phyloP scores from a whole-genome alignment of 2,797 vertebrate genomes.

The Lepilemur septentrionalis region DNA sequence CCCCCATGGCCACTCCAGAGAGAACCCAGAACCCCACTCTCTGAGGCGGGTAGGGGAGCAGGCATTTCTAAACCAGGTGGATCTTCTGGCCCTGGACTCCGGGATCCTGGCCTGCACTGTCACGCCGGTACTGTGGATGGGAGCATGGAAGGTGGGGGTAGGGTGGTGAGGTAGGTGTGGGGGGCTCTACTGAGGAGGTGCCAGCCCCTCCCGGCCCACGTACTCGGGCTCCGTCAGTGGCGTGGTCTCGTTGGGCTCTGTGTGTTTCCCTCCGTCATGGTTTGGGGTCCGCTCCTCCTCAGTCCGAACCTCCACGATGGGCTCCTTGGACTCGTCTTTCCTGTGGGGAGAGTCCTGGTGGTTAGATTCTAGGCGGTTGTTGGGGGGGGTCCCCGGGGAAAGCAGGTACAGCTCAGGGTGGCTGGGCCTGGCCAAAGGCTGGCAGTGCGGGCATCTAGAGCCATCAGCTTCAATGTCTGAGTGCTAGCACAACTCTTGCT shows the following conservation, averaged over 20 bases:
- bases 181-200: neutral
- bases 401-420: neutral
- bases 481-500: neutral
- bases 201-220: constrained; percentile 63
- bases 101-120: neutral
- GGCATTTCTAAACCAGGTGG: neutral
- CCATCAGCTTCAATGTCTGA: neutral
- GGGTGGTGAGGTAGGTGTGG: neutral
- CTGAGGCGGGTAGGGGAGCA: neutral
- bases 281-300: constrained; percentile 97
- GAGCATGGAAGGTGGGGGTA: neutral
- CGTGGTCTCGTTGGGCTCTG: constrained; percentile 97
- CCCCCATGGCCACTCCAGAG: neutral
- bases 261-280: constrained; percentile 95
- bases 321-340: constrained; percentile 98
- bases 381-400: neutral
- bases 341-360: constrained; percentile 83
- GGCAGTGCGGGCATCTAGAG: neutral
- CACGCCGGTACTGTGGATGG: neutral
- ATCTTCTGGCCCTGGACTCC: neutral
- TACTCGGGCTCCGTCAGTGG: constrained; percentile 98
- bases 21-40: neutral
- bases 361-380: neutral
- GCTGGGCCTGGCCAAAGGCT: neutral
- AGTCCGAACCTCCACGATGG: constrained; percentile 96